Evolutionary conservation across 2,888 invertebrate genomes (phyloP).

Genomic region (Ophioninae sp.): DNA sequence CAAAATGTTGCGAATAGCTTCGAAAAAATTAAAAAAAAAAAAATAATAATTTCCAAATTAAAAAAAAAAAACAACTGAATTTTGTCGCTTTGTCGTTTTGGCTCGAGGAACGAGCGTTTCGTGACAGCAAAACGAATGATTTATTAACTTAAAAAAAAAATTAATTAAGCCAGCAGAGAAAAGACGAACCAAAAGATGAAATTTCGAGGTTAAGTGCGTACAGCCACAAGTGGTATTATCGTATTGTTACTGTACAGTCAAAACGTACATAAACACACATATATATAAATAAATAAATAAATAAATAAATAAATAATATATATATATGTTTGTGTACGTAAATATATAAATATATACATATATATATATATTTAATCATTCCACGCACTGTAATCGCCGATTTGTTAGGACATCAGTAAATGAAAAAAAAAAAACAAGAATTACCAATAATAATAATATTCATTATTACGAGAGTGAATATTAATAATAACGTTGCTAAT

Average conservation of each 20-base stretch:
- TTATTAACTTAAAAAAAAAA: background rate
- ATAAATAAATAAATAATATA: background rate
- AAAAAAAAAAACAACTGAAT: background rate
- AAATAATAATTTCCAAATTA: background rate
- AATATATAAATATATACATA: background rate
- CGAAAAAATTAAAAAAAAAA: background rate
- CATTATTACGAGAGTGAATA: slow-evolving; percentile 45
- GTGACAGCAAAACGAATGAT: slow-evolving; percentile 26
- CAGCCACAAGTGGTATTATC: slow-evolving; percentile 71
- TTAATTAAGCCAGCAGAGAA: slow-evolving; percentile 30
- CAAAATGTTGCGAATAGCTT: background rate
- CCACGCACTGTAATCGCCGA: slow-evolving; percentile 66
- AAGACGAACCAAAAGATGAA: slow-evolving; percentile 32
- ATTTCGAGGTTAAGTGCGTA: slow-evolving; percentile 56
- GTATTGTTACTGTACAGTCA: slow-evolving; percentile 74
- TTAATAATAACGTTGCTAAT: slow-evolving; percentile 53
- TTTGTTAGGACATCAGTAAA: slow-evolving; percentile 57
- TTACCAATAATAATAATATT: slow-evolving; percentile 26
- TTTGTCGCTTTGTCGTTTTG: slow-evolving; percentile 8
- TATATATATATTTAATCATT: slow-evolving; percentile 66
- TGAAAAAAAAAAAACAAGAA: slow-evolving; percentile 40
- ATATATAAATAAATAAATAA: background rate
- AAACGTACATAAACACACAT: slow-evolving; percentile 56
- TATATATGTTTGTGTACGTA: background rate
- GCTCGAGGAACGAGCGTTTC: slow-evolving; percentile 26